Percentiles rank a stretch among this genome's conserved stretches.
Evolutionary conservation across 2,113 vertebrate species (phyloP).

Genomic region (Pygoscelis antarcticus): DNA sequence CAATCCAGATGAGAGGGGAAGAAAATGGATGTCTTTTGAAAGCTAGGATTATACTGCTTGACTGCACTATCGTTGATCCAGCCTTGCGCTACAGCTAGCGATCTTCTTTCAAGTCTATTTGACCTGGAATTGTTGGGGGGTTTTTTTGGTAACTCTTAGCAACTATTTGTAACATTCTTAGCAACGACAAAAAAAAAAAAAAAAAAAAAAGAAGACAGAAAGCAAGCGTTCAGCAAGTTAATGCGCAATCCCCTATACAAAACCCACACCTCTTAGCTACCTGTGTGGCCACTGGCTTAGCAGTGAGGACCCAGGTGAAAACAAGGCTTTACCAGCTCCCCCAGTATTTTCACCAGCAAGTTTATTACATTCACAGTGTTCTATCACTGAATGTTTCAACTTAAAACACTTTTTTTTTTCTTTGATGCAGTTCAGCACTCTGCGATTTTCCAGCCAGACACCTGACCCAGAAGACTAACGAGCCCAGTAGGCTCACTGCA

Average conservation of each 20-base stretch:
- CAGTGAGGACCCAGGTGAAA: neutral
- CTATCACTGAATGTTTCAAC: neutral
- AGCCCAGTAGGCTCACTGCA: neutral
- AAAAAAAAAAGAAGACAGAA: neutral
- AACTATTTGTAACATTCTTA: neutral
- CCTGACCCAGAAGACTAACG: neutral
- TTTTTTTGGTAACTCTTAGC: neutral
- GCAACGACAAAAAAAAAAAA: neutral
- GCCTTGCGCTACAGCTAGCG: neutral
- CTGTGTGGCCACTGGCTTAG: neutral
- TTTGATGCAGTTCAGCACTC: neutral
- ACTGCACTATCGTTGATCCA: neutral
- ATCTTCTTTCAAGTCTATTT: neutral
- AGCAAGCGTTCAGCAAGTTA: neutral
- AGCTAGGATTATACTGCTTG: neutral
- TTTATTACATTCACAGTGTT: neutral
- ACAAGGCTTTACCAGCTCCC: neutral
- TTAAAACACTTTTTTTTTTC: neutral
- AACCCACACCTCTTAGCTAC: neutral
- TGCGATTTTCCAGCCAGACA: neutral
- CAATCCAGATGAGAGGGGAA: neutral
- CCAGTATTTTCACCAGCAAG: neutral
- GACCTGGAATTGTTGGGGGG: neutral
- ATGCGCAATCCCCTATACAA: neutral
- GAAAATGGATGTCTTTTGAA: conserved; percentile 38